Conservation (phyloP, 2,113 vertebrate genomes). For the Crocuta crocuta region DNA sequence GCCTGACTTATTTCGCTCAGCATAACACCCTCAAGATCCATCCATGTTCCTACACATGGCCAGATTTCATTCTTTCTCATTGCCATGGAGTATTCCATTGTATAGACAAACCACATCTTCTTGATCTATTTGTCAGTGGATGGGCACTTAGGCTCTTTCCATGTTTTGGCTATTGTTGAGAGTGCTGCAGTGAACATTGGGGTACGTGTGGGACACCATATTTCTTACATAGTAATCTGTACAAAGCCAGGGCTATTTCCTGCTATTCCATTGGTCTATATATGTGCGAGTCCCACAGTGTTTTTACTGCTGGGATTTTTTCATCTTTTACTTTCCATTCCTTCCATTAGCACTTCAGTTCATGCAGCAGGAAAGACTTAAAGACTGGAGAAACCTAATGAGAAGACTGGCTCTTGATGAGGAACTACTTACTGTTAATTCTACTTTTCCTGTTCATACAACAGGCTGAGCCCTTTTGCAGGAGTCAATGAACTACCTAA, state of each 20-base stretch:
- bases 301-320: not conserved
- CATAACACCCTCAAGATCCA: no score
- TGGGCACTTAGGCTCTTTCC: no score
- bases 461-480: not conserved
- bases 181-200: no score
- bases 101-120: no score
- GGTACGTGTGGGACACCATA: not conserved
- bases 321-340: not conserved
- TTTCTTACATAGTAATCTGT: not conserved
- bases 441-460: not conserved
- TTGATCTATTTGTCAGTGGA: no score
- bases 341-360: not conserved
- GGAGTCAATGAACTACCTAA: not conserved
- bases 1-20: no score
- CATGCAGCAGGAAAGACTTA: not conserved
- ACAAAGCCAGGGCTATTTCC: not conserved
- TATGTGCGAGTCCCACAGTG: not conserved
- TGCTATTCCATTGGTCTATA: not conserved
- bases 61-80: no score
- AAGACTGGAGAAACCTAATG: not conserved
- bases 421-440: not conserved
- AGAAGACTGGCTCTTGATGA: not conserved
- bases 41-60: no score
- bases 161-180: no score
- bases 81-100: no score